A percentile compares a stretch with the other conserved stretches of the same genome.
phyloP scores from a whole-genome alignment of 2,113 vertebrate species.

The Petroica traversi region DNA sequence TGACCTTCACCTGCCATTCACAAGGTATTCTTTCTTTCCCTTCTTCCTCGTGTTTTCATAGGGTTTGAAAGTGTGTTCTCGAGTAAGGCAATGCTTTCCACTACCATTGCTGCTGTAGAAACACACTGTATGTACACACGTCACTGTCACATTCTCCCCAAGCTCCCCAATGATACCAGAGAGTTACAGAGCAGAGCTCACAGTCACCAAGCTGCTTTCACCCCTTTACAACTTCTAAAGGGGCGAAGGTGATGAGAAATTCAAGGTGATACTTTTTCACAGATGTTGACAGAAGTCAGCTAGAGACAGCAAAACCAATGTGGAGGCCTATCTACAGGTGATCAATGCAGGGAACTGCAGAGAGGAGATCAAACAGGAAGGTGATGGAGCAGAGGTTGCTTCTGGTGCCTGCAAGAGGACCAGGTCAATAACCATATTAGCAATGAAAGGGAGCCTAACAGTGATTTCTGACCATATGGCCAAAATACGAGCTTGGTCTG shows the following conservation, averaged over 20 bases:
- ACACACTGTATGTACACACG: accelerated
- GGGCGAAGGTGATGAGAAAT: not conserved
- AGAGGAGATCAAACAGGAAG: not conserved
- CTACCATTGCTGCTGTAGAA: not conserved
- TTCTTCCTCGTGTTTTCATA: not conserved
- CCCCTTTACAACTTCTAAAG: not conserved
- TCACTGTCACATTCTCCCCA: not conserved
- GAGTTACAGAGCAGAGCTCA: not conserved
- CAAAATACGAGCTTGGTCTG: not conserved
- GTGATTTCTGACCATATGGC: not conserved
- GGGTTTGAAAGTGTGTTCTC: not conserved
- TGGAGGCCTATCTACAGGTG: no score
- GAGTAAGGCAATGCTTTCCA: not conserved
- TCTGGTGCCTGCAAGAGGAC: not conserved
- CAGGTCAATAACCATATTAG: not conserved
- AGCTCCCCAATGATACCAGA: not conserved
- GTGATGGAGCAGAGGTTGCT: not conserved
- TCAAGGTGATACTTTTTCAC: not conserved
- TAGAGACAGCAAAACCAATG: not conserved
- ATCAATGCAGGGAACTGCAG: not conserved
- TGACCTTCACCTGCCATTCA: not conserved
- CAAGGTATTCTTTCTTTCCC: not conserved
- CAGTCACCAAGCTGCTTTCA: not conserved
- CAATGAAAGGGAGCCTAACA: not conserved
- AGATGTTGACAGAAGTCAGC: not conserved